Evolutionary conservation across 2,888 invertebrate species (phyloP), one percentile per base, ranked within the genome.

Genomic region (Melinopterus prodromus): DNA sequence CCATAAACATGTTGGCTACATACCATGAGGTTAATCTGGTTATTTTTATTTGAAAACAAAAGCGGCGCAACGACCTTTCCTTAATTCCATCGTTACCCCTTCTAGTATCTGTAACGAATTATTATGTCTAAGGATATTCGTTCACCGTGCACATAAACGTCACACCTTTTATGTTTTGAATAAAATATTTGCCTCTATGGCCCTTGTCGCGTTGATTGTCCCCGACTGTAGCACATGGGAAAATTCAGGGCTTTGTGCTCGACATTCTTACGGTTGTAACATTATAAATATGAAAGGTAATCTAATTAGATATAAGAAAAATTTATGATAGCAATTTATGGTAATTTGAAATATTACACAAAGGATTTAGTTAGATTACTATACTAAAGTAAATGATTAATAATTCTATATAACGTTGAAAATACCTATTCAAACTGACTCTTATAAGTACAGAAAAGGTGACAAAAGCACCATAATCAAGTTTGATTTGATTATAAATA

Each of bases 21-120:
- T 74, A 74, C 74, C 74, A 74, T 36, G 74, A 74, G 74, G 74
- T 74, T 74, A 74, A 74, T 74, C 74, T 74, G 74, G 74, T 74
- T 74, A 74, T 74, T 74, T 74, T 74, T 74, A 74, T 74, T 74
- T 74, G 74, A 74, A 74, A 74, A 74, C 74, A 74, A 74, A 74
- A 74, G 74, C 74, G 36, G 37, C 53, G 74, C 74, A 74, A 74
- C 74, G 74, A 74, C 74, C 74, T 74, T 74, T 74, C 37, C 74
- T 74, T 37, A 74, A 74, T 74, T 74, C 74, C 74, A 36, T 74
- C 74, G 35, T 74, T 74, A 74, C 74, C 74, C 53, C 37, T 74
- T 74, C 74, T 74, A 74, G 74, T 74, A 36, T 74, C 74, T 35
- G 74, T 74, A 74, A 74, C 74, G 74, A 74, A 74, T 74, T 37